Conservation (phyloP, 1,140 invertebrate species). For the Achatina immaculata region DNA sequence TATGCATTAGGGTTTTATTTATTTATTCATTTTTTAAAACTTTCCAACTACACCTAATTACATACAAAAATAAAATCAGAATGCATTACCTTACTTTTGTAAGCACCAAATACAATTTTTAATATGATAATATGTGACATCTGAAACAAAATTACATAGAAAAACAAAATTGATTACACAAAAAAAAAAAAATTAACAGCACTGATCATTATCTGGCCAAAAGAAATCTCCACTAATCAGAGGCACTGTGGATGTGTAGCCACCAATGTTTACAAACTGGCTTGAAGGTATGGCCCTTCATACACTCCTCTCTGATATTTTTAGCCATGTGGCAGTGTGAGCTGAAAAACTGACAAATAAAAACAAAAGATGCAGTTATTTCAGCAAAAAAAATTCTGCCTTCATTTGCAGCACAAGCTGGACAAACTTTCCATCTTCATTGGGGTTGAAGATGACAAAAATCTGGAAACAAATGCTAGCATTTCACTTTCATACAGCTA, state of each 20-base stretch:
- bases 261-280: background rate
- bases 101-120: too few species aligned
- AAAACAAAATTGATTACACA: too few species aligned
- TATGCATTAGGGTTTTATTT: too few species aligned
- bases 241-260: background rate
- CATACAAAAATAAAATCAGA: too few species aligned
- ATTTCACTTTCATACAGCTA: slow-evolving; percentile 1
- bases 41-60: too few species aligned
- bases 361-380: slow-evolving; percentile 9
- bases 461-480: background rate
- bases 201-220: background rate
- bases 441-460: slow-evolving; percentile 32
- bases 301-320: background rate
- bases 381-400: slow-evolving; percentile 9
- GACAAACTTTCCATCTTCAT: slow-evolving; percentile 17
- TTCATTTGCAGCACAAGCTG: background rate
- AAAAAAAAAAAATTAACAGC: background rate
- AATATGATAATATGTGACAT: too few species aligned
- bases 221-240: background rate
- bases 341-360: slow-evolving; percentile 1
- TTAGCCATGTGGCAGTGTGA: too few species aligned
- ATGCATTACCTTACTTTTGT: too few species aligned
- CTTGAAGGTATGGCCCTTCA: background rate
- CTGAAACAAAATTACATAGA: too few species aligned
- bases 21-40: too few species aligned